Evolutionary conservation across 2,888 invertebrate species (phyloP), one percentile per base, ranked within the genome.

Genomic region (Cistogaster globosa): DNA sequence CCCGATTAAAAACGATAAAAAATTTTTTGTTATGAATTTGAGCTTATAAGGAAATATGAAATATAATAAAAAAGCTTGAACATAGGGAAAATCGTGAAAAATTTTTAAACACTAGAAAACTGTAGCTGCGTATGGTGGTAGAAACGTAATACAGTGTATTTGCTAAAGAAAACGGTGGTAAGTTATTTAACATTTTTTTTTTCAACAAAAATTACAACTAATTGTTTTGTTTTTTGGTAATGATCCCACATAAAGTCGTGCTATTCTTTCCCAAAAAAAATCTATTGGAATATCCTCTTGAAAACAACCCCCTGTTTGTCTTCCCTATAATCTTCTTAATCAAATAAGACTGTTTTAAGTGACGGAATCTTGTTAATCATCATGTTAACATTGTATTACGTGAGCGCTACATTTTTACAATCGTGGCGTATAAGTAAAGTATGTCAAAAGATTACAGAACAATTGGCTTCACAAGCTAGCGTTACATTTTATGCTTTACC

Each of bases 361-460:
- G 71, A 72, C 65, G 75, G 82, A 65, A 82, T 82, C 42, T 26
- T n/a, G n/a, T n/a, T 79, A 57, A 62, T 57, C 65, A 62, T 67
- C 67, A 92, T 97, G 91, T 94, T 97, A 89, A 97, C 97, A 53
- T 93, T 97, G 72, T 96, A 96, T 92, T 97, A 97, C 92, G 95
- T 96, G 93, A 95, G 96, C 90, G 96, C 97, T 90, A 97, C 97
- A 86, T 95, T 96, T 92, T 93, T 97, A 88, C 97, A 97, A 92
- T 95, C 96, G 90, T 96, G 96, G 96, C 94, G 96, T 76, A 94
- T 97, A 86, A 94, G 95, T 71, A 94, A 95, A 36, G 94, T 97
- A 86, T 94, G 95, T 89, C 94, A 94, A 89, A 95, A 96, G 88
- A 94, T 97, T 67, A 94, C 94, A 51, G 94, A 94, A 88, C 94